Conservation (phyloP, 2,113 vertebrate genomes). For the Bubo scandiacus region DNA sequence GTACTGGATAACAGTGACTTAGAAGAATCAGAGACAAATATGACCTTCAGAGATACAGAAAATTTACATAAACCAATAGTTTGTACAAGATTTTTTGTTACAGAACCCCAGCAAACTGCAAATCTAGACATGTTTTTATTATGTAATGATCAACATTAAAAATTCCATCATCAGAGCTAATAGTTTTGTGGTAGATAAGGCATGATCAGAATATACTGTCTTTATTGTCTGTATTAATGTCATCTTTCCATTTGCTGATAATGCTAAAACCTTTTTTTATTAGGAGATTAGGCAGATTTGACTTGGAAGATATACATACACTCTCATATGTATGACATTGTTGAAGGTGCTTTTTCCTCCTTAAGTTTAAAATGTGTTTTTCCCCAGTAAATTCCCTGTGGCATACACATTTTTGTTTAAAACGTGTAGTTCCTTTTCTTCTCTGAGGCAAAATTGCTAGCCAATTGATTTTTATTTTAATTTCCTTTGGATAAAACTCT, state of each 20-base stretch:
- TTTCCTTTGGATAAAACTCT: conserved; percentile 38
- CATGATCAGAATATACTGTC: neutral
- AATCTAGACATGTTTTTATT: neutral
- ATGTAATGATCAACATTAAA: neutral
- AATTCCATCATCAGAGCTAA: conserved; percentile 2
- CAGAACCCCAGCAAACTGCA: neutral
- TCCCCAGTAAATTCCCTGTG: neutral
- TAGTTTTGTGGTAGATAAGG: neutral
- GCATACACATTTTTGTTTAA: neutral
- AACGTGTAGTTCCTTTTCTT: neutral
- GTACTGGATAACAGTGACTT: neutral
- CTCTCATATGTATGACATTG: neutral
- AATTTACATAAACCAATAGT: neutral
- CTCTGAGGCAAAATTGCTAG: neutral
- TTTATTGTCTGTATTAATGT: neutral
- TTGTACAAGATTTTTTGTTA: neutral
- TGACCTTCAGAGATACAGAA: neutral
- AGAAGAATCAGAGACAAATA: neutral
- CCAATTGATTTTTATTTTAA: neutral
- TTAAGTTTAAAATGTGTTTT: neutral
- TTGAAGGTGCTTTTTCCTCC: neutral
- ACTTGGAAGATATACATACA: neutral
- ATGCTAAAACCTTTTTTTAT: neutral
- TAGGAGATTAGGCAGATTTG: conserved; percentile 17
- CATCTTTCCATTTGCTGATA: neutral